Base-by-base conservation (phyloP, 1,140 invertebrate species). In the Cotesia glomerata region DNA sequence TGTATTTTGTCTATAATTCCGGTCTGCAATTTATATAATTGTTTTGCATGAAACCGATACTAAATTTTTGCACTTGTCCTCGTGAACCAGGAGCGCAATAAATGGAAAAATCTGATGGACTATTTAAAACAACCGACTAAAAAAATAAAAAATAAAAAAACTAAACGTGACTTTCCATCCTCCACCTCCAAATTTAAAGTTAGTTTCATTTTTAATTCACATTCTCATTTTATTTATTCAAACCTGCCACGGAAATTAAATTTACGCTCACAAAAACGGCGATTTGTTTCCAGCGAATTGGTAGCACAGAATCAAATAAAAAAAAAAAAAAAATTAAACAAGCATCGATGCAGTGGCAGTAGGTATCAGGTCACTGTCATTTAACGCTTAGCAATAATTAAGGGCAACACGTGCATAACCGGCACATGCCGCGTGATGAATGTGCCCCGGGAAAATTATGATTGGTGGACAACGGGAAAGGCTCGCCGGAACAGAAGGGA, bases 1-100 rank as follows among this genome's bases (percentile, higher is more conserved):
- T 39, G 36, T 5, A 45, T 11, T 85, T 86, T 85, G 83, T 80
- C 49, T 78, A 82, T 85, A 86, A 86, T 85, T 84, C 77, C 69
- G 75, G 61, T 70, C 69, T 69, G 78, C 79, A 86, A 86, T 86
- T 85, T 86, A 86, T 86, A 85, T 86, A 86, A 86, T 86, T 86
- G 84, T 86, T 86, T 86, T 84, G 80, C 83, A 67, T 78, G 76
- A 81, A 78, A 62, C 79, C 77, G 80, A 70, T 84, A 80, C 76
- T 85, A 86, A 86, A 86, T 86, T 83, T 80, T 7, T 45, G 39
- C 11, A 52, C 75, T 76, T 36, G 66, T 67, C 52, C 14, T 59
- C 62, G 32, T 67, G 49, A 34, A 67, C 18, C 18, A 16, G 36
- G 54, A 35, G n/a, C 7, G 35, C 14, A 34, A 67, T 16, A 67